Percentiles rank a stretch among this genome's conserved stretches.
phyloP scores from a whole-genome alignment of 2,888 invertebrate species.

The Scaptodrosophila latifasciaeformis region DNA sequence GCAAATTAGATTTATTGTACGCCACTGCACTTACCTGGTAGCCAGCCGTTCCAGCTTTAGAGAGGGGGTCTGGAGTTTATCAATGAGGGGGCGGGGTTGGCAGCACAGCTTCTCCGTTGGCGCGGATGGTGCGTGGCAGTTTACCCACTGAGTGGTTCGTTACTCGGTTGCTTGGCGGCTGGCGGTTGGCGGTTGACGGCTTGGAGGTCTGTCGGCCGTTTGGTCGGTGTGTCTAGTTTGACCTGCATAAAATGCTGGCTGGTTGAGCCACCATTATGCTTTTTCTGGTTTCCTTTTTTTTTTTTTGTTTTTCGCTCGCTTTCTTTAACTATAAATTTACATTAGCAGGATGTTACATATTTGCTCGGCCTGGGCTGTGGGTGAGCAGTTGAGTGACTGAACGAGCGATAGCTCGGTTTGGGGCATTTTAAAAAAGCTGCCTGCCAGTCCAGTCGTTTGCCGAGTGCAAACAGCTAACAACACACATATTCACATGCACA shows the following conservation, averaged over 20 bases:
- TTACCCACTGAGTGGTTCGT: constrained; percentile 13
- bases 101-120: too few relatives aligned
- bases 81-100: too few relatives aligned
- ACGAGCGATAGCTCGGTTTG: constrained; percentile 25
- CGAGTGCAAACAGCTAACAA: constrained; percentile 15
- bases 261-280: constrained; percentile 8
- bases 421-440: too few relatives aligned
- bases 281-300: constrained; percentile 16
- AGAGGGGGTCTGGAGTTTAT: background rate
- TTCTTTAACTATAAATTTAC: constrained; percentile 72
- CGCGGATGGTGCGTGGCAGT: background rate
- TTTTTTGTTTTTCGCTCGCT: constrained; percentile 15
- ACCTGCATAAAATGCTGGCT: constrained; percentile 38
- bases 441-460: constrained; percentile 34
- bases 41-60: background rate
- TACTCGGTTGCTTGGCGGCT: constrained; percentile 10
- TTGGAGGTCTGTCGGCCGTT: constrained; percentile 6
- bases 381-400: too few relatives aligned
- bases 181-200: constrained; percentile 16
- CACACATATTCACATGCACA: constrained; percentile 28
- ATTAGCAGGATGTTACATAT: constrained; percentile 71
- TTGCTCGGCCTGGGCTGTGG: constrained; percentile 56
- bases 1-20: constrained; percentile 73
- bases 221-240: constrained; percentile 38
- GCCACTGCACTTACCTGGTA: constrained; percentile 62